These are phyloP conservation scores for Drosophila nikananu DNA, from an alignment of 1,140 invertebrate genomes.

Conservation along the genomic window DNA sequence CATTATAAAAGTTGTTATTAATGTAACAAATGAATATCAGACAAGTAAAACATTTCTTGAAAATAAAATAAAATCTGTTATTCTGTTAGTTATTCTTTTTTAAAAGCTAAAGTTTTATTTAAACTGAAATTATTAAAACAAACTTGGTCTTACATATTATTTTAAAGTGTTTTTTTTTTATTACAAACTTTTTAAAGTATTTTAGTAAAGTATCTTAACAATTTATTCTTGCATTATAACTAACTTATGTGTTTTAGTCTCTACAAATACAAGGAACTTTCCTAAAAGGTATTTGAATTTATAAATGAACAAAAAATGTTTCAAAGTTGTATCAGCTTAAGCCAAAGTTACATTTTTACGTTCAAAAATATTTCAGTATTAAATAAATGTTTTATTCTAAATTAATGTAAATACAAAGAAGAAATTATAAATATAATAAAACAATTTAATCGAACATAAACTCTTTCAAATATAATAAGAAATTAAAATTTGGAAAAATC, in stretches of 20 bases:
- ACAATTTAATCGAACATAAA: background rate
- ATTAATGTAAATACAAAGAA: background rate
- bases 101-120: background rate
- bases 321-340: background rate
- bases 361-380: background rate
- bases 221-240: background rate
- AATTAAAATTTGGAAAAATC: background rate
- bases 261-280: constrained; percentile 4
- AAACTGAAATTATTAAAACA: background rate
- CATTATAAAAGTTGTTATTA: background rate
- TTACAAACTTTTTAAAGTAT: background rate
- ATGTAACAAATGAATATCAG: background rate
- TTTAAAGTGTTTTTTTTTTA: no score
- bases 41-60: background rate
- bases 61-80: background rate
- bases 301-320: background rate
- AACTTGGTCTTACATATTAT: background rate
- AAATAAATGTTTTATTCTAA: background rate
- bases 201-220: background rate
- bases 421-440: no score
- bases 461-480: background rate
- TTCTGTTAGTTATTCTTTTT: background rate
- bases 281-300: background rate
- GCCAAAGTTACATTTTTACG: background rate
- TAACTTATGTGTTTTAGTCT: background rate